phyloP scores from a whole-genome alignment of 2,113 vertebrate species.

The Pterocles gutturalis region DNA sequence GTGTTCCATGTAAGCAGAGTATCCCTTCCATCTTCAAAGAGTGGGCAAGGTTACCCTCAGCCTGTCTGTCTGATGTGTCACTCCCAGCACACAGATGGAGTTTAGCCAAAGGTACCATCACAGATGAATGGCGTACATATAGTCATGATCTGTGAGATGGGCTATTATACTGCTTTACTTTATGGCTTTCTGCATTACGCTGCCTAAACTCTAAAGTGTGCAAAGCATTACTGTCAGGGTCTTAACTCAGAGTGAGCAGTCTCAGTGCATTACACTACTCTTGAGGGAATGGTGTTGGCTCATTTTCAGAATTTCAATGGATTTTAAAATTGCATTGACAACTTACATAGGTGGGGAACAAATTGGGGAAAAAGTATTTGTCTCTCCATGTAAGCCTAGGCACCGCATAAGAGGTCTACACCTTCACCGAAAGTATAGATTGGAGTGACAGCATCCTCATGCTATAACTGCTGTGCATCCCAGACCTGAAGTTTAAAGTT shows the following conservation, averaged over 20 bases:
- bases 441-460: neutral
- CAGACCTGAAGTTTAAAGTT: neutral
- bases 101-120: conserved; percentile 12
- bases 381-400: neutral
- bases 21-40: neutral
- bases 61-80: neutral
- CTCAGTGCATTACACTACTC: neutral
- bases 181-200: neutral
- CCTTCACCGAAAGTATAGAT: neutral
- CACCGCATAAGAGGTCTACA: neutral
- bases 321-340: conserved; percentile 67
- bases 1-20: neutral
- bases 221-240: conserved; percentile 23
- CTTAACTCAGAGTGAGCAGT: neutral
- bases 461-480: neutral
- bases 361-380: conserved; percentile 10
- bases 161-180: neutral
- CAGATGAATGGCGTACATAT: neutral
- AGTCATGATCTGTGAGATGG: neutral
- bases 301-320: conserved; percentile 53
- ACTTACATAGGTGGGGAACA: conserved; percentile 11
- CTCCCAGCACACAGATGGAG: neutral
- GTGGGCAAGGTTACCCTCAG: neutral
- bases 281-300: conserved; percentile 12
- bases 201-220: neutral